These are phyloP conservation scores for Brachionus koreanus DNA, from an alignment of 1,140 invertebrate genomes.

Conservation along the genomic window DNA sequence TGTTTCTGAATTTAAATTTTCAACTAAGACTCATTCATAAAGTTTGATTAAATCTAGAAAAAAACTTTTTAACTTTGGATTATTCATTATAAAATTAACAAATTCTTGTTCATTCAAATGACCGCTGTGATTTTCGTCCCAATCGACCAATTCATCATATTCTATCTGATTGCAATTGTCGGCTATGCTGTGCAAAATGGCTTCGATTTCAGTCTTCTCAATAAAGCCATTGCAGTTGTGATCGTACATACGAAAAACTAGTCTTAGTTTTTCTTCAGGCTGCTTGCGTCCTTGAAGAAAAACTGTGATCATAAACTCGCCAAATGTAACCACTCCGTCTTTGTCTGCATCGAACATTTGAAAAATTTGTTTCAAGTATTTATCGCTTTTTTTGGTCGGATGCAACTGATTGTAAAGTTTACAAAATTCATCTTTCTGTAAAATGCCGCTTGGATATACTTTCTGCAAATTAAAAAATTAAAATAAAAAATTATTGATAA, in stretches of 20 bases:
- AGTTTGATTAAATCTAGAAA: slow-evolving; percentile 21
- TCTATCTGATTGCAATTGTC: neutral
- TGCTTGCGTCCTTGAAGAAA: slow-evolving; percentile 1
- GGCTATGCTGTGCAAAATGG: neutral
- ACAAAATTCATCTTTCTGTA: slow-evolving; percentile 14
- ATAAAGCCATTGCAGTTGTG: slow-evolving; percentile 6
- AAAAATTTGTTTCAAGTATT: slow-evolving; percentile 20
- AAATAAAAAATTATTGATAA: too few species aligned
- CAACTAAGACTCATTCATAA: neutral
- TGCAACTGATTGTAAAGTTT: slow-evolving; percentile 31
- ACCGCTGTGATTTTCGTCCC: neutral
- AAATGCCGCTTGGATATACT: slow-evolving; percentile 19
- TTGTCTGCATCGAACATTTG: slow-evolving; percentile 32
- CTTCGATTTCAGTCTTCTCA: slow-evolving; percentile 29
- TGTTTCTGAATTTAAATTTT: neutral
- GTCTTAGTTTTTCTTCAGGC: slow-evolving; percentile 32
- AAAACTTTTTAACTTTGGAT: neutral
- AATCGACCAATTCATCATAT: neutral
- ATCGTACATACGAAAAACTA: slow-evolving; percentile 36
- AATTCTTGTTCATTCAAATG: slow-evolving; percentile 24
- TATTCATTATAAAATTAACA: neutral
- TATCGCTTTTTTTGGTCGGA: neutral
- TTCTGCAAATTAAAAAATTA: neutral
- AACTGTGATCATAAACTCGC: slow-evolving; percentile 35
- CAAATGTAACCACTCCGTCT: neutral